Evolutionary conservation across 2,113 vertebrate genomes (phyloP), one percentile per base, ranked within the genome.

Genomic region (Colinus virginianus): DNA sequence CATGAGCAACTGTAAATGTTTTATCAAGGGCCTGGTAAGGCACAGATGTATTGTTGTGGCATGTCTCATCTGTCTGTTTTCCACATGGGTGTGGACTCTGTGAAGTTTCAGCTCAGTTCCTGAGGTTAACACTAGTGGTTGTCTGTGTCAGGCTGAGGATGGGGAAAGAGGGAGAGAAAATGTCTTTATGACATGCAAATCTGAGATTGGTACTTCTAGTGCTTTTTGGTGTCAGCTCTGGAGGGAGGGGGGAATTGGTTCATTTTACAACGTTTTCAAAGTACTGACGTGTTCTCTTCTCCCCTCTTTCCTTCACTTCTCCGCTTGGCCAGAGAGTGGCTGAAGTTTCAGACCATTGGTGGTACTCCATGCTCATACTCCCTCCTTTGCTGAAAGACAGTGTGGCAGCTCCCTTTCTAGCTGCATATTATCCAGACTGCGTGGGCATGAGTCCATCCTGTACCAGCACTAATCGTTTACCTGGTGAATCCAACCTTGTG

Each of bases 361-460:
- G 99, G 99, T 98, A 99, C 88, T 99, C 99, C 48, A 99, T 99
- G 99, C 97, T 99, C 95, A 99, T 99, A 95, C 97, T 99, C 77
- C 99, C 99, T 13, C 99, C 99, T 21, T 93, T 99, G 97, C 98
- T 99, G 86, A 99, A 99, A 96, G 99, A 99, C 87, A 99, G 99
- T 62, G 98, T 99, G 34, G 99, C 99, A 46, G 98, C 98, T 51
- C 98, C 99, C 19, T 98, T 99, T 97, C 98, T 99, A 30, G 97
- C 97, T 20, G 98, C 99, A 22, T 99, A 99, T 97, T 99, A 99
- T 95, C 99, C 99, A 0, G 99, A 99, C 98, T 99, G 99, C n/a
- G 99, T 99, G 82, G 99, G 99, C 79, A 99, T 99, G 99, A 99
- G 99, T 96, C 99, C 99, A 10, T 99, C 99, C 19, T 98, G 98